Base-by-base conservation (phyloP, 2,797 vertebrate species). In the Hybognathus amarus region DNA sequence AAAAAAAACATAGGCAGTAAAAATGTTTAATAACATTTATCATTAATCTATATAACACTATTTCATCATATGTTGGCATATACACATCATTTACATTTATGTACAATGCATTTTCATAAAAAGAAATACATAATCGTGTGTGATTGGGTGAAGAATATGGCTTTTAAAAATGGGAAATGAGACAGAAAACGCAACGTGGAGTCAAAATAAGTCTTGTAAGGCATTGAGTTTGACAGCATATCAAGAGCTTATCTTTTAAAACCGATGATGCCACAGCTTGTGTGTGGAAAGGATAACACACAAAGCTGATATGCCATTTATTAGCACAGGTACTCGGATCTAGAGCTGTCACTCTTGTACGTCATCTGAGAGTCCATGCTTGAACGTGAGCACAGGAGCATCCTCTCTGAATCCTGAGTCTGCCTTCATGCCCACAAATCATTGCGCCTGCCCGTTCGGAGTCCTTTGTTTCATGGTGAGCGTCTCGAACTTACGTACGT, bases 401-500 rank as follows among this genome's bases (percentile, higher is more conserved):
- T 90, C 75, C 95, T 95, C 92, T 99, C 97, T 0, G 97, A 96
- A 1, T 99, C 97, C 0, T 94, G 92, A 0, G 95, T 97, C 52
- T 94, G 92, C 83, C 96, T 95, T 40, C 95, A 91, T 13, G 96
- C 91, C 98, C 97, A 99, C 42, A 97, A 93, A 78, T 98, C 96
- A 10, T 93, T 94, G n/a, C 13, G 94, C 86, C 77, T 92, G 90
- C 15, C 85, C 78, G n/a, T 90, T 92, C 80, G 93, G 71, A 2
- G 94, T 90, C 86, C 95, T 95, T 88, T 97, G 96, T 82, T 96
- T 96, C 91, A 98, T 95, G 0, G 97, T 96, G 1, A 97, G 91
- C 0, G 97, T 98, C 93, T 99, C 97, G 92, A 99, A 99, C 69
- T 96, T 69, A 99, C 95, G 1, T 99, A 99, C 2, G 96, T 98